Evolutionary conservation across 1,140 invertebrate species (phyloP), one percentile per base, ranked within the genome.

Genomic region (Pentalonia nigronervosa): DNA sequence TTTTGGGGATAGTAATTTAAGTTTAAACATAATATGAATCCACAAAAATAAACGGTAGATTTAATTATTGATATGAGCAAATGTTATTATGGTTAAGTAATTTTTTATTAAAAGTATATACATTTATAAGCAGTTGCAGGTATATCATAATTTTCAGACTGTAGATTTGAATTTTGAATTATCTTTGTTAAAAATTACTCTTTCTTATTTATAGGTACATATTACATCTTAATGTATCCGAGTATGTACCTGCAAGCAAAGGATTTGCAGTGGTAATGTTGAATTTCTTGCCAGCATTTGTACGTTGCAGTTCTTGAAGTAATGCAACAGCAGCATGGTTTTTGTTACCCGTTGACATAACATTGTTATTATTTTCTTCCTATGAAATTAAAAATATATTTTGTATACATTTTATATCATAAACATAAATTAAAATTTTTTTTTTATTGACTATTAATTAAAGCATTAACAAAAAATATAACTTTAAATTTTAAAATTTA

Each of bases 181-280:
- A n/a, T 67, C 30, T 76, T 76, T n/a, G n/a, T 76, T 17, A n/a
- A 76, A 67, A 76, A 76, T 76, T 76, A 7, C 4, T n/a, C 14
- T n/a, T 53, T 76, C 17, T 48, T n/a, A 88, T 88, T 89, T 25
- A 25, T 53, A 7, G 30, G 23, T 30, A 47, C 89, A 67, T 67
- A 45, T 90, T 7, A 67, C 89, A 90, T 67, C n/a, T n/a, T 47
- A 41, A n/a, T 20, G 2, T 60, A 60, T 67, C 14, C n/a, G 25
- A 67, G 36, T 90, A 90, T 95, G 95, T 95, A 97, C 96, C 96
- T 95, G 97, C 97, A 94, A 98, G 95, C 83, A 98, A 95, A 56
- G 97, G 97, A 95, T 98, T 98, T 30, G 97, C 97, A 0, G 97
- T 97, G 4, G 97, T 97, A 90, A 98, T 98, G 93, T 97, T 97